Base-by-base conservation (phyloP, 2,888 invertebrate species). In the Luperina testacea region DNA sequence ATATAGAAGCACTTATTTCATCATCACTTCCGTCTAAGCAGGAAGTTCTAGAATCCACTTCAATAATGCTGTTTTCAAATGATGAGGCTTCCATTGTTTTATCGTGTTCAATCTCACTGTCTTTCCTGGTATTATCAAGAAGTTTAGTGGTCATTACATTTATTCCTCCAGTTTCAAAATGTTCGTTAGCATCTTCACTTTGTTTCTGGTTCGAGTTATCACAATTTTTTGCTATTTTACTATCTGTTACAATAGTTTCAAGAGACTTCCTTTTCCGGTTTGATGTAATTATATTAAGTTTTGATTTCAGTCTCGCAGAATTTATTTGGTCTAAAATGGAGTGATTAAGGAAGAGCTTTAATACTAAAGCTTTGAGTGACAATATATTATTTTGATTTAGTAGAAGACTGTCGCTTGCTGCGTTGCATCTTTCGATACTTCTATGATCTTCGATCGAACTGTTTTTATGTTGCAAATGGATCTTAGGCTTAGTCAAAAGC, bases 281-380 rank as follows among this genome's bases (percentile, higher is more conserved):
- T 32, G 63, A 65, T 74, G 45, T 45, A 32, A n/a, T 51, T 9
- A 38, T 68, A 61, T 80, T 77, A n/a, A 45, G 24, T 74, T 85
- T 80, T 15, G 78, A 75, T 75, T 63, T 80, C 27, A 70, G 51
- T 61, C 77, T 72, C 69, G 42, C 32, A 51, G 48, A n/a, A 71
- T 61, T 71, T 59, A 78, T 59, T 68, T 48, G 51, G 51, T 87
- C 69, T 38, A 80, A 24, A n/a, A 73, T 51, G 24, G 72, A 45
- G 53, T 69, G 11, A 57, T 74, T 72, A 72, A 87, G 81, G 68
- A 92, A 85, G n/a, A 87, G 72, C 38, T 88, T 88, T 9, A 87
- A 74, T 51, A 87, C 68, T 78, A 89, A 81, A 17, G 69, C 38
- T 11, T 75, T 81, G 24, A 89, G 84, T 32, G 76, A 61, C 71